phyloP scores from a whole-genome alignment of 2,113 vertebrate species.

The Tichodroma muraria region DNA sequence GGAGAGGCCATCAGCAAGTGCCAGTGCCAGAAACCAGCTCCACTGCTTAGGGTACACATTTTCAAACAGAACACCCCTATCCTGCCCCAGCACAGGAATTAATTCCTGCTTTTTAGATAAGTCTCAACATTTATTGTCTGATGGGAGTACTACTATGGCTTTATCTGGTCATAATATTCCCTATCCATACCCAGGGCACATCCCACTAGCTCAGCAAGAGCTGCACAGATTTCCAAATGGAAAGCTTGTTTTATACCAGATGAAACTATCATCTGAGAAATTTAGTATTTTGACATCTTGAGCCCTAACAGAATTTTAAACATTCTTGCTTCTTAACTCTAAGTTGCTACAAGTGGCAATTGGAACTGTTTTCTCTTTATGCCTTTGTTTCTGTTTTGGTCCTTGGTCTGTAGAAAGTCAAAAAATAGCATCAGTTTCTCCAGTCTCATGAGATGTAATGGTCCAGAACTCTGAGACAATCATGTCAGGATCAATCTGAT shows the following conservation, averaged over 20 bases:
- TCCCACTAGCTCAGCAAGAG: neutral
- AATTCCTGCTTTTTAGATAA: neutral
- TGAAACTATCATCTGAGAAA: neutral
- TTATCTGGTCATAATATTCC: neutral
- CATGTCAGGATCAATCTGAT: neutral
- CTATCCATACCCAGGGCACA: neutral
- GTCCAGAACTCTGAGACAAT: neutral
- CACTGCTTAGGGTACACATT: neutral
- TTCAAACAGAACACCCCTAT: accelerated
- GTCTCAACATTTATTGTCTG: neutral
- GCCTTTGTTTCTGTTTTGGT: neutral
- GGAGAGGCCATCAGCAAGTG: neutral
- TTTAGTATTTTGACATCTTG: neutral
- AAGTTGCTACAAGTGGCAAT: neutral
- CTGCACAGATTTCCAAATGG: neutral
- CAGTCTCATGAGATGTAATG: neutral
- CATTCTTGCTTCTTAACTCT: neutral
- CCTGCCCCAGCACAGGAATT: neutral
- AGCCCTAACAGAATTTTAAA: neutral
- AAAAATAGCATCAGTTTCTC: neutral
- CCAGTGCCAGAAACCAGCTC: neutral
- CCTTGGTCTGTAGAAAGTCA: neutral
- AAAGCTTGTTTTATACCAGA: neutral
- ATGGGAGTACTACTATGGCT: neutral
- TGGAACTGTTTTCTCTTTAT: neutral